These are phyloP conservation scores for Atrina japonica DNA, from an alignment of 2,888 invertebrate genomes.

Conservation along the genomic window DNA sequence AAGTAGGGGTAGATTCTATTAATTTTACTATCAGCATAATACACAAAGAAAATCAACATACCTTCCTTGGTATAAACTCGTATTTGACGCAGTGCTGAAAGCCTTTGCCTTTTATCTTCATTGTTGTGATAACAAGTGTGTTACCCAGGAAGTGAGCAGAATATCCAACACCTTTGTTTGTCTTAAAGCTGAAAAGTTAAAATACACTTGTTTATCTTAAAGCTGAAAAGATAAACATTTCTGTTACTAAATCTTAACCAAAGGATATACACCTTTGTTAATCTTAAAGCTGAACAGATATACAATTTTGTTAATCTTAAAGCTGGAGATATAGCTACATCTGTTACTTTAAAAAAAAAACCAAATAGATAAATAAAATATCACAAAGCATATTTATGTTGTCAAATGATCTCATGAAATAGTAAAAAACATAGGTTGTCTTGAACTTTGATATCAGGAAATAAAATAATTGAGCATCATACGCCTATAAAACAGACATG, in stretches of 20 bases:
- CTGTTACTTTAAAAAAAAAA: too few relatives aligned
- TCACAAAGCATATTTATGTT: too few relatives aligned
- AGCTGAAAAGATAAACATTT: background rate
- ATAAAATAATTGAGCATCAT: too few relatives aligned
- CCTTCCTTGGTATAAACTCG: constrained; percentile 98
- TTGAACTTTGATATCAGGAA: too few relatives aligned
- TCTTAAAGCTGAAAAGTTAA: constrained; percentile 89
- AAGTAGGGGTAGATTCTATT: too few relatives aligned
- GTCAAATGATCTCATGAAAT: too few relatives aligned
- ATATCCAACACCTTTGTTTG: constrained; percentile 99
- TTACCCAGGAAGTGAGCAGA: constrained; percentile 99
- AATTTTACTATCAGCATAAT: too few relatives aligned
- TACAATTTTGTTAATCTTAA: background rate
- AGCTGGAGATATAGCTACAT: too few relatives aligned
- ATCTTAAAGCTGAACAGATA: background rate
- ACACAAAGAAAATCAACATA: too few relatives aligned
- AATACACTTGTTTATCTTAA: background rate
- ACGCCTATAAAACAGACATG: too few relatives aligned
- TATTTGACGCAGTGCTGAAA: constrained; percentile 99
- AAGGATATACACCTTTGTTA: background rate
- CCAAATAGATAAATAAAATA: too few relatives aligned
- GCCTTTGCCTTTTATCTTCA: constrained; percentile 99
- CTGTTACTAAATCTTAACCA: background rate
- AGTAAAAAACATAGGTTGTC: too few relatives aligned
- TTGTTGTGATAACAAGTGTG: constrained; percentile 98